A percentile compares a stretch with the other conserved stretches of the same genome.
Evolutionary conservation across 2,888 invertebrate species (phyloP).

Genomic region (Agrypnus murinus): DNA sequence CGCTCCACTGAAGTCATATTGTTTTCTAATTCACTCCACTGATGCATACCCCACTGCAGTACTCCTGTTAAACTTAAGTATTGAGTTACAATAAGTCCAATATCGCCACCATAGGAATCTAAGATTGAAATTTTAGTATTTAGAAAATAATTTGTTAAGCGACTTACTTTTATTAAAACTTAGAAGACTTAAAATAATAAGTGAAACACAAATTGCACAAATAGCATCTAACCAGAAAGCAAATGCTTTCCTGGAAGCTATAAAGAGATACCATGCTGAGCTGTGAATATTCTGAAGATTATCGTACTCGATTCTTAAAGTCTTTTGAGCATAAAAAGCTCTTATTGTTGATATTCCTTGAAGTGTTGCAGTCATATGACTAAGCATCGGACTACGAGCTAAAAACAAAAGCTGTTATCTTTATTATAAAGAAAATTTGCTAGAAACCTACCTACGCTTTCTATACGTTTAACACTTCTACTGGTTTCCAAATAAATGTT

Average conservation of each 20-base stretch:
- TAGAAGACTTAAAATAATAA: neutral
- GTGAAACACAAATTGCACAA: conserved; percentile 57
- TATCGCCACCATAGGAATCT: conserved; percentile 74
- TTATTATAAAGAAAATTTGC: too few species aligned
- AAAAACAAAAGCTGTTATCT: too few species aligned
- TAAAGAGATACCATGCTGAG: conserved; percentile 83
- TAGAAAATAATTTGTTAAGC: neutral
- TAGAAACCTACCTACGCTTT: conserved; percentile 79
- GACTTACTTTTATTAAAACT: neutral
- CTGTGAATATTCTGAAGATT: conserved; percentile 79
- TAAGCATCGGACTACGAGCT: conserved; percentile 88
- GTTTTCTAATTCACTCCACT: conserved; percentile 88
- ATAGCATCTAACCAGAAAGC: conserved; percentile 64
- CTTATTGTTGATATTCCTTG: conserved; percentile 86
- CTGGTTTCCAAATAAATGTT: conserved; percentile 63
- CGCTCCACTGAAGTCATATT: conserved; percentile 94
- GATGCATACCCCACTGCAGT: conserved; percentile 80
- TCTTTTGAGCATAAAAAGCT: conserved; percentile 79
- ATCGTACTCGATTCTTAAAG: conserved; percentile 78
- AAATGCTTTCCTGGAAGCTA: conserved; percentile 71
- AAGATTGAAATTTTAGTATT: neutral
- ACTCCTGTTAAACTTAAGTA: conserved; percentile 81
- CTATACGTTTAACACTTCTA: conserved; percentile 80
- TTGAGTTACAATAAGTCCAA: conserved; percentile 87
- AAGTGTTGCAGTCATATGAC: conserved; percentile 83